Evolutionary conservation across 2,797 vertebrate genomes (phyloP).

Genomic region (Neopelma chrysocephalum): DNA sequence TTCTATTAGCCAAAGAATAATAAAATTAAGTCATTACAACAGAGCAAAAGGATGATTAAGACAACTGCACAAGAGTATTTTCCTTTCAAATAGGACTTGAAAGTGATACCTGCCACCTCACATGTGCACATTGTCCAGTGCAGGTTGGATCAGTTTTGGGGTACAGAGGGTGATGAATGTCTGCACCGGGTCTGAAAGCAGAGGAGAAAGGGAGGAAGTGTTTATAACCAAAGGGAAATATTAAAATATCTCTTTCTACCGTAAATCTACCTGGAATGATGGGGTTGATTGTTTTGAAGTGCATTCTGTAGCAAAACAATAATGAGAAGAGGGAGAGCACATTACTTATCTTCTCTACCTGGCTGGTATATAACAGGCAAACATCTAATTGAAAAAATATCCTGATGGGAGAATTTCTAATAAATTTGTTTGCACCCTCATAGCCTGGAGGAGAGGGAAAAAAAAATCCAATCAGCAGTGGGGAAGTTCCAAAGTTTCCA

Average conservation of each 20-base stretch:
- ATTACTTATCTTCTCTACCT: slow-evolving; percentile 58
- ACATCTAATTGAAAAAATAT: slow-evolving; percentile 63
- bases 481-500: slow-evolving; percentile 52
- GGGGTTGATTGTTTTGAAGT: slow-evolving; percentile 31
- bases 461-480: slow-evolving; percentile 45
- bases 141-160: background rate
- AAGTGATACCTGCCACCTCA: background rate
- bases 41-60: background rate
- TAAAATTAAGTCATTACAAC: background rate
- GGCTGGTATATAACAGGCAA: slow-evolving; percentile 40
- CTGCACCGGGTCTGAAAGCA: background rate
- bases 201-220: background rate
- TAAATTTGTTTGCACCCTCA: slow-evolving; percentile 54
- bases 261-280: slow-evolving; percentile 30
- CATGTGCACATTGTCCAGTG: background rate
- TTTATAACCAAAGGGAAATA: slow-evolving; percentile 28
- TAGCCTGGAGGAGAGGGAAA: slow-evolving; percentile 25
- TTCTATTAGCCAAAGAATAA: background rate
- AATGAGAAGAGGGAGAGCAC: slow-evolving; percentile 40
- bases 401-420: slow-evolving; percentile 53
- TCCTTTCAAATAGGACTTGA: background rate
- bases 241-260: slow-evolving; percentile 23
- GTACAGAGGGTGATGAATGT: background rate
- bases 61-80: background rate
- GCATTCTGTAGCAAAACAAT: slow-evolving; percentile 12